Conservation (phyloP, 2,797 vertebrate genomes). For the Diglossa cyanea region DNA sequence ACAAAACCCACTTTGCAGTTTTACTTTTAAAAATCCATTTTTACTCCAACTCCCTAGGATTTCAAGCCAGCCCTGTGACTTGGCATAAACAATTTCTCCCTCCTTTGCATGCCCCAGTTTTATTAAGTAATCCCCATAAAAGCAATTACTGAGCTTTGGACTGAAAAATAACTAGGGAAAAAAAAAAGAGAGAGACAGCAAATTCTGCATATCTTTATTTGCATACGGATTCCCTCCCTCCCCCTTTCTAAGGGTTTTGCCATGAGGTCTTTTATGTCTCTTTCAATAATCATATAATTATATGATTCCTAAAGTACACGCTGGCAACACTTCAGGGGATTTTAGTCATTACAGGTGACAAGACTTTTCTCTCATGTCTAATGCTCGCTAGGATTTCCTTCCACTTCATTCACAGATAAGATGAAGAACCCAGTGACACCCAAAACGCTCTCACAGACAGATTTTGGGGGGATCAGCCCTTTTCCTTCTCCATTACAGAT, state of each 20-base stretch:
- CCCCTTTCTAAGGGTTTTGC: slow-evolving; percentile 50
- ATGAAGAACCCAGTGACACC: not conserved
- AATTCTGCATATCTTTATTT: slow-evolving; percentile 58
- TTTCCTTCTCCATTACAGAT: not conserved
- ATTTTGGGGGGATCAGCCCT: not conserved
- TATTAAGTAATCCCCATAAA: slow-evolving; percentile 66
- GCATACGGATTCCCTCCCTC: slow-evolving; percentile 24
- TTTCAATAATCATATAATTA: slow-evolving; percentile 73
- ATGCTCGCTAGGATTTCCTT: slow-evolving; percentile 4
- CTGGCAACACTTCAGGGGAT: slow-evolving; percentile 70
- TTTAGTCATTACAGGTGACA: slow-evolving; percentile 71
- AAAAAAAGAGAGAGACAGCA: not conserved
- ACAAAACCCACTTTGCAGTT: slow-evolving; percentile 42
- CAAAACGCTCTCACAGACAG: not conserved
- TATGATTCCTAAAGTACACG: slow-evolving; percentile 62
- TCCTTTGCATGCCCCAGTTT: slow-evolving; percentile 39
- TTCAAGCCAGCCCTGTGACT: not conserved
- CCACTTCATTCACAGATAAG: slow-evolving; percentile 37
- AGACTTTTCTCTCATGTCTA: slow-evolving; percentile 51
- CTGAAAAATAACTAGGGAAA: slow-evolving; percentile 33
- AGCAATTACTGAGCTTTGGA: slow-evolving; percentile 62
- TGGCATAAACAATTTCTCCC: not conserved
- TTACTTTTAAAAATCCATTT: slow-evolving; percentile 34
- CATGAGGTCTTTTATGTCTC: slow-evolving; percentile 67
- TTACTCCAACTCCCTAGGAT: not conserved